Percentiles rank a stretch among this genome's conserved stretches.
phyloP scores from a whole-genome alignment of 2,797 vertebrate species.

The Pseudochirops corinnae region DNA sequence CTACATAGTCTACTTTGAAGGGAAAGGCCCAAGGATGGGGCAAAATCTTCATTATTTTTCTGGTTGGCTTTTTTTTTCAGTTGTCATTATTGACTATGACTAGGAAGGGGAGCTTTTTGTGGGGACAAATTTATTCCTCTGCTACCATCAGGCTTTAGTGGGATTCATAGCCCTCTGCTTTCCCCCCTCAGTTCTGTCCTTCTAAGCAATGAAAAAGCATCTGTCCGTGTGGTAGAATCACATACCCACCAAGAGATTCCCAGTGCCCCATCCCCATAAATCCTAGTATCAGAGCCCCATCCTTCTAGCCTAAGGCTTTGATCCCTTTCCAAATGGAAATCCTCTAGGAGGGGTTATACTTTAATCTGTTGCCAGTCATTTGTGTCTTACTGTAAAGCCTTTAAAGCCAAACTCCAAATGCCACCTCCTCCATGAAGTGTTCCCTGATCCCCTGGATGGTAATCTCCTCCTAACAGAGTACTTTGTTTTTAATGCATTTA shows the following conservation, averaged over 20 bases:
- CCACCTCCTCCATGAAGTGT: neutral
- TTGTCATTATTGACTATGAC: neutral
- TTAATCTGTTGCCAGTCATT: neutral
- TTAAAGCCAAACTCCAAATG: neutral
- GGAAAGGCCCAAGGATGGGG: neutral
- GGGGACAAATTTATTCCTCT: neutral
- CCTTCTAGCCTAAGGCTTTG: neutral
- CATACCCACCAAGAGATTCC: neutral
- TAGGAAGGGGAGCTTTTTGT: neutral
- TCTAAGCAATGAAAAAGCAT: neutral
- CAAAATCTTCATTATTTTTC: neutral
- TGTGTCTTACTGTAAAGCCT: neutral
- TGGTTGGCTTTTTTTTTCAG: neutral
- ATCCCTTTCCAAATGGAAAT: neutral
- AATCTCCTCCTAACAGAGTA: neutral
- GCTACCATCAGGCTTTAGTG: neutral
- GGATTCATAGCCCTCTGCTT: neutral
- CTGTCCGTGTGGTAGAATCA: neutral
- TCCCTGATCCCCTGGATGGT: neutral
- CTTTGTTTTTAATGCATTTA: slow-evolving; percentile 10
- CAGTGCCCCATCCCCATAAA: neutral
- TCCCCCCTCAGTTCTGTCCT: neutral
- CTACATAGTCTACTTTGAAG: neutral
- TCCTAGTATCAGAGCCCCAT: neutral
- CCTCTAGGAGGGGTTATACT: neutral